Evolutionary conservation across 2,888 invertebrate genomes (phyloP).

Genomic region (Pristionchus arcanus): DNA sequence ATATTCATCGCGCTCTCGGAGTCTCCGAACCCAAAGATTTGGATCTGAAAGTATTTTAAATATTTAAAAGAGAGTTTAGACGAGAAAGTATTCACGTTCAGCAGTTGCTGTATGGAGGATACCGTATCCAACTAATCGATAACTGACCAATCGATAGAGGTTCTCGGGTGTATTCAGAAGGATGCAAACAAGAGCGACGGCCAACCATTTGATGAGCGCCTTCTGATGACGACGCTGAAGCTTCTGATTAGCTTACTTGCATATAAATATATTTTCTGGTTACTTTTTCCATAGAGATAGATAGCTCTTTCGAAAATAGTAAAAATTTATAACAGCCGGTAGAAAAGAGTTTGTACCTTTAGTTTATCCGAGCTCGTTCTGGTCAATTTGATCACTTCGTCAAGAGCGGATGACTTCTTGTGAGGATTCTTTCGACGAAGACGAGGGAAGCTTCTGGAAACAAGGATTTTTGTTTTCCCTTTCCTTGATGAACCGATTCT

Average conservation of each 20-base stretch:
- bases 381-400: slow-evolving; percentile 61
- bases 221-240: slow-evolving; percentile 60
- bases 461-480: no score
- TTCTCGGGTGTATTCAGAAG: slow-evolving; percentile 63
- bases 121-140: not conserved
- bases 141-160: slow-evolving; percentile 58
- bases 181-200: slow-evolving; percentile 61
- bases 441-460: slow-evolving; percentile 42
- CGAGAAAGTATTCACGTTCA: not conserved
- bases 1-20: slow-evolving; percentile 47
- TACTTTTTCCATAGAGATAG: no score
- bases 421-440: slow-evolving; percentile 47
- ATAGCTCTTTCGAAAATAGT: not conserved
- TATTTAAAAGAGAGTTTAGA: not conserved
- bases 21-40: slow-evolving; percentile 12
- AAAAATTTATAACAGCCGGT: not conserved
- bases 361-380: slow-evolving; percentile 58
- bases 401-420: slow-evolving; percentile 58
- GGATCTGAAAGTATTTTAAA: not conserved
- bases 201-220: slow-evolving; percentile 61
- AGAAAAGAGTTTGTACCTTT: slow-evolving; percentile 47
- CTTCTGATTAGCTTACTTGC: not conserved
- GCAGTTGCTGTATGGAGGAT: not conserved
- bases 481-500: no score
- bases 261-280: no score